Base-by-base conservation (phyloP, 2,888 invertebrate species). In the Pteria penguin region DNA sequence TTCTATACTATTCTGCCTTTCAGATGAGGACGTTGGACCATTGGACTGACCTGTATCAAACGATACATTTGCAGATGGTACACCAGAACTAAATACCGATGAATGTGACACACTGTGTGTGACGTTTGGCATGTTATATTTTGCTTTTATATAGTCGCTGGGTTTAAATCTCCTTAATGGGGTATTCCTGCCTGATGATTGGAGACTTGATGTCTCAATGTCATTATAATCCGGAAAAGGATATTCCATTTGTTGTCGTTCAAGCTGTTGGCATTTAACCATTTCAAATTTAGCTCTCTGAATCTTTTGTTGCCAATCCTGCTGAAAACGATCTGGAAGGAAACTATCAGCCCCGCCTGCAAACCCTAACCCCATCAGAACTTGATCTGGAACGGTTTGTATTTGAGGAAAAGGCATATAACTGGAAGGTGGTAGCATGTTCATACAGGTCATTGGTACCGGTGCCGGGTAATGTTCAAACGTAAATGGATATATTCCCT, bases 311-410 rank as follows among this genome's bases (percentile, higher is more conserved):
- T 83, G 86, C 90, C 90, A 90, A 75, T 89, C 87, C 24, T 78
- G 78, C 14, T 87, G 80, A 79, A 90, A 90, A 33, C 90, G 73
- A 65, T 89, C 88, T 1, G 90, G 90, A 11, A 90, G 75, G 70
- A 88, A 88, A 27, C 85, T 86, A 14, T 84, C 86, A 4, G 84
- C 76, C 18, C 81, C 83, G 8, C 81, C 83, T 2, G 82, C 83
- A 74, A 89, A 89, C 0, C 90, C 90, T 22, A 90, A 78, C 73
- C 83, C 86, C 71, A 82, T 80, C 24, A 90, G 79, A 27, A 90
- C 33, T 31, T 75, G 69, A 24, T 75, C 75, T 36, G 61, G 61
- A 52, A 45, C 29, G 24, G 29, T 70, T 4, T 45, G 26, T 45
- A 33, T 8, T 26, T n/a, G 18, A 2, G 31, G 62, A 24, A 36